These are phyloP conservation scores for Takifugu flavidus DNA, from an alignment of 2,113 vertebrate species.

Conservation along the genomic window DNA sequence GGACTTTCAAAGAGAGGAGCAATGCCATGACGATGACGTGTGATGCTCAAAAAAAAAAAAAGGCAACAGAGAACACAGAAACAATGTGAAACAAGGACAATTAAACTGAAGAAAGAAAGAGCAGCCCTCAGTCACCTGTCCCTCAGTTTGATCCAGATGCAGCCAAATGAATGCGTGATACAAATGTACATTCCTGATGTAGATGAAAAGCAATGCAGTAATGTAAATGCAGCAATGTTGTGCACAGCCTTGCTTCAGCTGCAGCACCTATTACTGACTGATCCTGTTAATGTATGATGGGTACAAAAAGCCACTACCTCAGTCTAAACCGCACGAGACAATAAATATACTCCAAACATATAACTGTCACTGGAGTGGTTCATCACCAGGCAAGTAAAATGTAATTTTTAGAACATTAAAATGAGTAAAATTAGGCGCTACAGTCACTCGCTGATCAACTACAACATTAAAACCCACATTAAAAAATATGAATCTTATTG, in stretches of 20 bases:
- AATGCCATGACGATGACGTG: background rate
- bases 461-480: background rate
- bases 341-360: background rate
- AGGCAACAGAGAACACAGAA: constrained; percentile 23
- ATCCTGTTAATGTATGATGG: background rate
- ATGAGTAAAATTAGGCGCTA: constrained; percentile 5
- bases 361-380: constrained; percentile 2
- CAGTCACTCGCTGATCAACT: background rate
- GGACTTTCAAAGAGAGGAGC: background rate
- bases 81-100: background rate
- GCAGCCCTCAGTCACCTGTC: background rate
- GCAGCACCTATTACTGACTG: background rate
- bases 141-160: background rate
- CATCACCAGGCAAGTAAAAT: constrained; percentile 3
- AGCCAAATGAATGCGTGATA: constrained; percentile 4
- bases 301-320: constrained; percentile 8
- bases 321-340: constrained; percentile 9
- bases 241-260: constrained; percentile 6
- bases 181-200: constrained; percentile 25
- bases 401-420: background rate
- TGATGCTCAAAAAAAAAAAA: constrained; percentile 21
- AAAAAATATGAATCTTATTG: background rate
- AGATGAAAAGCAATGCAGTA: constrained; percentile 3
- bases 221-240: constrained; percentile 2
- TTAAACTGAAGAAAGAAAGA: background rate